Evolutionary conservation across 2,888 invertebrate genomes (phyloP), one percentile per base, ranked within the genome.

Genomic region (Spisula subtruncata): DNA sequence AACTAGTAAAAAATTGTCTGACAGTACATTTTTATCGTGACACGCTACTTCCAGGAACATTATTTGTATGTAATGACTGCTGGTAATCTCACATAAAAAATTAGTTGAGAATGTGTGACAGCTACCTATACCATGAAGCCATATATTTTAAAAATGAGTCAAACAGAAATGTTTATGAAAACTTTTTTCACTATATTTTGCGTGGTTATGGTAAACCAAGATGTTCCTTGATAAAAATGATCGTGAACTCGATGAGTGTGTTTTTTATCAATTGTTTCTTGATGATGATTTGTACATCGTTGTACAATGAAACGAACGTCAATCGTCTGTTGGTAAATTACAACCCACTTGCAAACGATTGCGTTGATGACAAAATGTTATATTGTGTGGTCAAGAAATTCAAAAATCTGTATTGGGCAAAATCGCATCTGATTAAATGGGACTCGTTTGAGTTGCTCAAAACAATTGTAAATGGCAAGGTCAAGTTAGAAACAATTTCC

Each of bases 241-340:
- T 80, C 46, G 80, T 80, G 18, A 32, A 46, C 35, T n/a, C 18
- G n/a, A 80, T 80, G 80, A 80, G 46, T 18, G 80, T 20, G 41
- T 80, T 80, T 46, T 80, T 80, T 46, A 80, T 80, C 41, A 80
- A 80, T 18, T n/a, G 18, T 18, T 80, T 41, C 80, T 18, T 80
- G 16, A 80, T 41, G 20, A 80, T 80, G 80, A 41, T 25, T 14
- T 80, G 46, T 46, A 29, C 46, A 2, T 46, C 80, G 14, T 20
- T 80, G 1, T 80, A 80, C 80, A 80, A 80, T 20, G 80, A 80
- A 46, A 80, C 80, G 25, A 80, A 80, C 20, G 6, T 80, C 32
- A 80, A 86, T 71, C 81, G 86, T 32, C 82, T 86, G 10, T 51
- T 86, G 66, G 82, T 82, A 12, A 81, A 82, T 51, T 86, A 86